Percentiles rank a stretch among this genome's conserved stretches.
phyloP scores from a whole-genome alignment of 2,113 vertebrate genomes.

The Eretmochelys imbricata region DNA sequence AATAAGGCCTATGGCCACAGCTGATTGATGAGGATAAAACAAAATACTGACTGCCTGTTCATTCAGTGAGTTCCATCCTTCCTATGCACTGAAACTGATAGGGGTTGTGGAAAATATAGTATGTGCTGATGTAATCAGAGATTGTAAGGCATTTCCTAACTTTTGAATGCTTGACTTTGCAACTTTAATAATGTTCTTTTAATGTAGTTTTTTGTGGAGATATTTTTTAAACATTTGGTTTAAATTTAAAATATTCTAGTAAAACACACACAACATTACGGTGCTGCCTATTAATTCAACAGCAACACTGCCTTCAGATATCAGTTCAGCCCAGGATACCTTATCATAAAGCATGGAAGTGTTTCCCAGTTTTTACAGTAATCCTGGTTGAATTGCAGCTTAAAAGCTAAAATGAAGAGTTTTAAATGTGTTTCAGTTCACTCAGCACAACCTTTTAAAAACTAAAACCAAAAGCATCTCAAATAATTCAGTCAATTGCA shows the following conservation, averaged over 20 bases:
- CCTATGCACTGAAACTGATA: background rate
- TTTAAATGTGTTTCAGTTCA: background rate
- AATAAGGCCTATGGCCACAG: background rate
- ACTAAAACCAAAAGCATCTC: background rate
- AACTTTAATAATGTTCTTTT: background rate
- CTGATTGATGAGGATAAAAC: background rate
- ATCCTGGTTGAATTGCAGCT: background rate
- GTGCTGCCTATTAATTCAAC: background rate
- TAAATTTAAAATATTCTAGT: background rate
- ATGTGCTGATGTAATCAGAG: background rate
- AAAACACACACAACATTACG: background rate
- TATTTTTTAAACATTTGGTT: background rate
- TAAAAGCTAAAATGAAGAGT: background rate
- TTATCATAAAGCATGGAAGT: background rate
- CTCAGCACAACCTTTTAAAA: background rate
- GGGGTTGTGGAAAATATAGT: background rate
- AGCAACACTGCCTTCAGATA: background rate
- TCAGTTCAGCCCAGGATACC: background rate
- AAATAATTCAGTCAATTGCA: background rate
- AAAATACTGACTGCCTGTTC: background rate
- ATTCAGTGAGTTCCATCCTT: background rate
- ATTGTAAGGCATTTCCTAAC: background rate
- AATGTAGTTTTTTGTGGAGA: background rate
- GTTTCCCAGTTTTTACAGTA: background rate
- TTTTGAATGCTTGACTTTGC: background rate